Base-by-base conservation (phyloP, 2,113 vertebrate genomes). In the Hydropotes inermis region DNA sequence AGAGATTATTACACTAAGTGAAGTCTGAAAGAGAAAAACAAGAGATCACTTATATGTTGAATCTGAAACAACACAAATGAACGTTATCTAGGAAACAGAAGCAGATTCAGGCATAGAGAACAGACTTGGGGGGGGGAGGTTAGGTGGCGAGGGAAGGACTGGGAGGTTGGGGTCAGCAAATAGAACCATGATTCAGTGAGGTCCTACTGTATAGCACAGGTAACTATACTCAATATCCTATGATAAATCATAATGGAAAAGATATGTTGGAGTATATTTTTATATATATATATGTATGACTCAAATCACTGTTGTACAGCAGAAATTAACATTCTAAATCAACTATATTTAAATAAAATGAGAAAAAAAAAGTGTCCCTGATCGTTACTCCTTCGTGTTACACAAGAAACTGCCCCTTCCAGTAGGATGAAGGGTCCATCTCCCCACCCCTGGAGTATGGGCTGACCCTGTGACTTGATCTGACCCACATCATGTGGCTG, bases 211-310 rank as follows among this genome's bases (percentile, higher is more conserved):
- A 1, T 1, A 5, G 15, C 76, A 11, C 45, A 50, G 8, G 76
- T 15, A 11, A 30, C 76, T 17, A 1, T 5, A 5, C 43, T 14
- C 70, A 14, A 7, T 14, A 7, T 1, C 76, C 27, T 50, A 1
- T 6, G 45, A 11, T 19, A 19, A 11, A 5, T 9, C 76, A 6
- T 0, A 16, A 16, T 47, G 76, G 76, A 9, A 3, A 11, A 17
- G 43, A 36, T 2, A 1, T 17, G 0, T 0, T 36, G 64, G 33
- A 19, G 17, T 6, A 6, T 6, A 11, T 11, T 11, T 36, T 0
- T 5, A 19, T 36, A 5, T 17, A 2, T 17, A 2, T 5, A 36
- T 30, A 0, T 79, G 7, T 17, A 2, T 11, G 0, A 33, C 27
- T 11, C 28, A 19, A 19, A 0, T 33, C 78, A 21, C 45, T 52